Evolutionary conservation across 2,113 vertebrate genomes (phyloP).

Genomic region (Myotis yumanensis): DNA sequence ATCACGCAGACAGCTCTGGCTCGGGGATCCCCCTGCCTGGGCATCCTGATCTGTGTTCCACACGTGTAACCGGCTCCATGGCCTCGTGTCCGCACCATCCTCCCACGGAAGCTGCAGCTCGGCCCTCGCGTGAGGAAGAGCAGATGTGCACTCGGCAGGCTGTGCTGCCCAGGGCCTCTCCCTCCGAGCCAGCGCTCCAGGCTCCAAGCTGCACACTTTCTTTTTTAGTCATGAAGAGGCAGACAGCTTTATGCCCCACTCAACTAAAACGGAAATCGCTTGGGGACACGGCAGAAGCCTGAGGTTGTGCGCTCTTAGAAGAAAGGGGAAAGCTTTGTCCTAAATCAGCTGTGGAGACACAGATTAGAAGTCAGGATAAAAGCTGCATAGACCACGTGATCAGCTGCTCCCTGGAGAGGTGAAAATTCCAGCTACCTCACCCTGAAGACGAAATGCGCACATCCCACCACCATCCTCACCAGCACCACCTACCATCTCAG

Average conservation of each 20-base stretch:
- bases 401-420: not conserved
- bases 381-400: not conserved
- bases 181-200: not conserved
- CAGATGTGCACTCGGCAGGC: not conserved
- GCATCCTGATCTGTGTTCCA: accelerated
- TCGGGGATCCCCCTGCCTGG: accelerated
- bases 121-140: not conserved
- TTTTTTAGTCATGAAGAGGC: constrained; percentile 49
- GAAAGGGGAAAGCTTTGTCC: not conserved
- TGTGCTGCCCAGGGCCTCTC: accelerated
- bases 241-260: not conserved
- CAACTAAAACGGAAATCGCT: constrained; percentile 52
- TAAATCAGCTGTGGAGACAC: not conserved
- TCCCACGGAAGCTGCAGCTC: accelerated
- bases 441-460: not conserved
- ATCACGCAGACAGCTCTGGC: accelerated
- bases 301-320: not conserved
- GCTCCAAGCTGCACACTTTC: constrained; percentile 9
- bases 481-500: not conserved
- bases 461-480: not conserved
- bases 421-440: not conserved
- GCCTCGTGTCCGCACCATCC: accelerated
- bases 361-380: not conserved
- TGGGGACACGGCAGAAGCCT: not conserved
- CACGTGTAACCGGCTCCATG: accelerated